Percentiles rank a stretch among this genome's conserved stretches.
These are phyloP conservation scores for Sphyrna mokarran DNA, from an alignment of 2,113 vertebrate species.

Conservation along the genomic window DNA sequence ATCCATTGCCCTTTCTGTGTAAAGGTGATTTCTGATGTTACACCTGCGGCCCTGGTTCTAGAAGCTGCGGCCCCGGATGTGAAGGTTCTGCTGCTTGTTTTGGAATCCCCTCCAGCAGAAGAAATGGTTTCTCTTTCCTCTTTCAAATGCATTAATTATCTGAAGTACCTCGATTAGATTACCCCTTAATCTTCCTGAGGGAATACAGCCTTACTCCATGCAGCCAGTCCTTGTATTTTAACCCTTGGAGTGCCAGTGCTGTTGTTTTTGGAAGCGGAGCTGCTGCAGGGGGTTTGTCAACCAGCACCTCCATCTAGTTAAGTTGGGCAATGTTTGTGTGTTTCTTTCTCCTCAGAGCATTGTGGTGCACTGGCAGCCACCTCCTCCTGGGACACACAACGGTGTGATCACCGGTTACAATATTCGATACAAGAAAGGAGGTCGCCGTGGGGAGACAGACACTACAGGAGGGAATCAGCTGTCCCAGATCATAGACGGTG, in stretches of 20 bases:
- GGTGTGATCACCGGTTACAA: constrained; percentile 87
- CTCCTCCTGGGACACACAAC: constrained; percentile 73
- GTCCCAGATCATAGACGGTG: constrained; percentile 80
- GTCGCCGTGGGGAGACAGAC: constrained; percentile 82
- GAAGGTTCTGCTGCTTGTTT: neutral
- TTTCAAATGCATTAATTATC: neutral
- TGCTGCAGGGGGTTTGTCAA: no score
- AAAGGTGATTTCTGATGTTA: neutral
- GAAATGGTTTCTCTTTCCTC: neutral
- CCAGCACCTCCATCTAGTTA: no score
- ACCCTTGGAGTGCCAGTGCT: neutral
- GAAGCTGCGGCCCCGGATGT: neutral
- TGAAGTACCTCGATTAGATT: neutral
- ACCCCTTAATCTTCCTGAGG: neutral
- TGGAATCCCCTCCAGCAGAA: neutral
- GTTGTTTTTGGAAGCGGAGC: neutral
- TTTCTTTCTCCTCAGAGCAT: constrained; percentile 64
- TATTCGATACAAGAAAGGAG: constrained; percentile 86
- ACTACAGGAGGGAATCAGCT: constrained; percentile 75
- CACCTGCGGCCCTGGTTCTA: neutral
- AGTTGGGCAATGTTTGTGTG: no score
- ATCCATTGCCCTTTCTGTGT: neutral
- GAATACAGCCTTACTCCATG: neutral
- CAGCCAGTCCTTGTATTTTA: neutral
- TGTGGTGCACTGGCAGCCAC: constrained; percentile 87